Evolutionary conservation across 2,797 vertebrate species (phyloP).

Genomic region (Sandelia bainsii): DNA sequence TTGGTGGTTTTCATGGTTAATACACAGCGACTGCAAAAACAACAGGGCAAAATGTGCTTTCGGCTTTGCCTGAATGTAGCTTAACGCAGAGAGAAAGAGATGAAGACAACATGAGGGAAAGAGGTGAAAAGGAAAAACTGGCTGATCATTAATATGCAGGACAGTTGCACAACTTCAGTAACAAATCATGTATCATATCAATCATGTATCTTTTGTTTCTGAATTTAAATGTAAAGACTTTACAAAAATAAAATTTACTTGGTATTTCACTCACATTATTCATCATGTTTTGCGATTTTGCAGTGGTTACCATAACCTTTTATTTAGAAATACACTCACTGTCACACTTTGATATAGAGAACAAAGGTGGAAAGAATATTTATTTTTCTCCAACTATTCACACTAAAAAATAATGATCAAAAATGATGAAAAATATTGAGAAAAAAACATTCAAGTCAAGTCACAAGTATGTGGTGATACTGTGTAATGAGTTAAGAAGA

Average conservation of each 20-base stretch:
- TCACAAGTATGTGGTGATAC: not conserved
- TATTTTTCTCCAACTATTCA: not conserved
- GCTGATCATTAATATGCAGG: not conserved
- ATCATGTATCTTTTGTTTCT: too few relatives aligned
- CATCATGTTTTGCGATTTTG: too few relatives aligned
- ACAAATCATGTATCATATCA: not conserved
- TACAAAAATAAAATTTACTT: too few relatives aligned
- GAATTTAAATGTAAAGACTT: too few relatives aligned
- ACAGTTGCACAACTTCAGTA: not conserved
- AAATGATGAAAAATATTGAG: not conserved
- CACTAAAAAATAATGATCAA: not conserved
- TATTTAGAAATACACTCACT: too few relatives aligned
- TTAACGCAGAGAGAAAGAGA: not conserved
- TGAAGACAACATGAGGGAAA: not conserved
- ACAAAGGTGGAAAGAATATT: too few relatives aligned
- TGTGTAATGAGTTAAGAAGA: constrained; percentile 1
- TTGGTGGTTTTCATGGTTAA: not conserved
- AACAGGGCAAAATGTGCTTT: not conserved
- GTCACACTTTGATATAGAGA: too few relatives aligned
- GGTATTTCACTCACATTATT: too few relatives aligned
- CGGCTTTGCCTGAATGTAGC: not conserved
- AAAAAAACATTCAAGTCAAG: not conserved
- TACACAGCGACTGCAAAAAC: not conserved
- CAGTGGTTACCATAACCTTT: too few relatives aligned
- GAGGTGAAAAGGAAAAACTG: not conserved